Evolutionary conservation across 2,797 vertebrate genomes (phyloP).

Genomic region (Rhinella marina): DNA sequence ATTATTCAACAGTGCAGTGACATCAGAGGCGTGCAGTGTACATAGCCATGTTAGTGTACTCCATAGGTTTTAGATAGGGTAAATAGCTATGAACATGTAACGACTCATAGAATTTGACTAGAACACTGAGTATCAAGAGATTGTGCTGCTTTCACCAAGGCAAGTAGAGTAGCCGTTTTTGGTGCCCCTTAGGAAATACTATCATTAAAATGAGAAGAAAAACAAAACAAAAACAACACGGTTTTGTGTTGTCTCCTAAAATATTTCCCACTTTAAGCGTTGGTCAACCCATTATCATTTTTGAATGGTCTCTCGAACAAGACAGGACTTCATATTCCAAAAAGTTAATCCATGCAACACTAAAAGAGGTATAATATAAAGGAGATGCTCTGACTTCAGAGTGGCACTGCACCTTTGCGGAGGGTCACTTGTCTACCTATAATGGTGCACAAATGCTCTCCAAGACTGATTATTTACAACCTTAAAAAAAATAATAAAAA

Average conservation of each 20-base stretch:
- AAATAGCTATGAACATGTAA: slow-evolving; percentile 5
- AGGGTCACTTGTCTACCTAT: slow-evolving; percentile 2
- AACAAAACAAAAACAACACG: neutral
- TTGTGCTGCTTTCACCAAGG: slow-evolving; percentile 33
- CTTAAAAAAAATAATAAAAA: neutral
- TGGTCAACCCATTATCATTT: neutral
- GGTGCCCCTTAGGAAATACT: neutral
- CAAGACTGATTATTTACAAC: neutral
- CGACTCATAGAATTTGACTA: neutral
- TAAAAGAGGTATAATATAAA: neutral
- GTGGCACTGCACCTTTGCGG: slow-evolving; percentile 50
- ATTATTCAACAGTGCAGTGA: slow-evolving; percentile 48
- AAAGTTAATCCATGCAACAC: neutral
- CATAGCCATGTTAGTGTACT: slow-evolving; percentile 44
- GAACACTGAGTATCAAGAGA: slow-evolving; percentile 29
- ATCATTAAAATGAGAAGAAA: neutral
- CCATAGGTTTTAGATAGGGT: neutral
- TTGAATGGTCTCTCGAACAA: neutral
- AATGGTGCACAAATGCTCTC: slow-evolving; percentile 9
- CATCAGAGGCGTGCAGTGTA: slow-evolving; percentile 2
- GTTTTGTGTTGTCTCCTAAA: neutral
- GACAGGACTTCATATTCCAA: neutral
- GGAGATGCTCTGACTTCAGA: neutral
- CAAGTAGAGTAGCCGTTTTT: neutral
- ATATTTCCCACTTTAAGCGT: slow-evolving; percentile 12